Conservation (phyloP, 2,797 vertebrate genomes). For the Furcifer pardalis region DNA sequence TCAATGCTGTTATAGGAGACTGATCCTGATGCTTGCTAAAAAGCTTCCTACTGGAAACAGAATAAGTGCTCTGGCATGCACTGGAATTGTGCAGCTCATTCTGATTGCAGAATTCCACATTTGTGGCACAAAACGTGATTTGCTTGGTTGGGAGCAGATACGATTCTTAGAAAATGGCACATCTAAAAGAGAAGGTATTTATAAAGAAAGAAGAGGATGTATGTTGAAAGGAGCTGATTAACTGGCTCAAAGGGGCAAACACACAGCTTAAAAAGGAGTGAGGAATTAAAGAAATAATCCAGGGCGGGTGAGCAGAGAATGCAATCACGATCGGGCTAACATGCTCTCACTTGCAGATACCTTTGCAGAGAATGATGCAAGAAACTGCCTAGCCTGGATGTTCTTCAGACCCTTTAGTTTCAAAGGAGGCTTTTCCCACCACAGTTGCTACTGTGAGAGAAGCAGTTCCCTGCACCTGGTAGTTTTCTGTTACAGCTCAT, state of each 20-base stretch:
- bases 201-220: not conserved
- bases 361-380: not conserved
- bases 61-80: not conserved
- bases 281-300: not conserved
- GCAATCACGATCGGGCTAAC: not conserved
- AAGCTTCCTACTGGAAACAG: not conserved
- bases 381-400: not conserved
- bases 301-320: not conserved
- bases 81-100: not conserved
- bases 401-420: not conserved
- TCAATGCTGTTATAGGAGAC: not conserved
- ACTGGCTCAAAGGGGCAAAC: slow-evolving; percentile 2
- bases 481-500: not conserved
- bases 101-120: not conserved
- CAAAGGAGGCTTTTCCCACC: not conserved
- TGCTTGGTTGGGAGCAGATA: not conserved
- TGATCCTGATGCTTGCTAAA: not conserved
- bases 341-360: not conserved
- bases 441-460: not conserved
- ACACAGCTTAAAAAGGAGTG: slow-evolving; percentile 1
- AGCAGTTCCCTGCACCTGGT: not conserved
- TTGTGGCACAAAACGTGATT: not conserved
- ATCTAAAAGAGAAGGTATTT: not conserved
- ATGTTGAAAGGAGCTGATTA: not conserved
- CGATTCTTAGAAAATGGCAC: not conserved